Evolutionary conservation across 2,113 vertebrate species (phyloP).

Genomic region (Terrapene triunguis): DNA sequence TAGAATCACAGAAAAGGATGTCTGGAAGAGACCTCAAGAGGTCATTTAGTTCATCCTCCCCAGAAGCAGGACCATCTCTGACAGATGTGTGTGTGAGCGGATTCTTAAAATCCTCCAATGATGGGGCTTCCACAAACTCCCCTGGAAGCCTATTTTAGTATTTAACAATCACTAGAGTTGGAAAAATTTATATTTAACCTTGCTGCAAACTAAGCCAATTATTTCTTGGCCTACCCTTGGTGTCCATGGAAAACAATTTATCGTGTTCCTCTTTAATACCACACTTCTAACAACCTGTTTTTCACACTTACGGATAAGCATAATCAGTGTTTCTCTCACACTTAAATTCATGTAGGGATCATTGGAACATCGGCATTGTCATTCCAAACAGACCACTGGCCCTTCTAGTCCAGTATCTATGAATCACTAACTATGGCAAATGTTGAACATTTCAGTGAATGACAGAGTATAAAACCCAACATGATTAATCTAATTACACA

Average conservation of each 20-base stretch:
- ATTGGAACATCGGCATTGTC: neutral
- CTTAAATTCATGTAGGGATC: fast-evolving
- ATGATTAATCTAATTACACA: neutral
- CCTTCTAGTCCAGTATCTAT: neutral
- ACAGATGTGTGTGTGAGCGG: neutral
- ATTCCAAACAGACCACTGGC: neutral
- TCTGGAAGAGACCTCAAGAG: neutral
- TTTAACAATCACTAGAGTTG: neutral
- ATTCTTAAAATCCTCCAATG: neutral
- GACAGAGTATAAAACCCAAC: neutral
- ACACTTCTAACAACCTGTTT: neutral
- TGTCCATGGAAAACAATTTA: neutral
- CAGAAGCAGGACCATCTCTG: neutral
- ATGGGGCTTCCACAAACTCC: neutral
- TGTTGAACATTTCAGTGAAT: conserved; percentile 13
- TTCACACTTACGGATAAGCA: neutral
- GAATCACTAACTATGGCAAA: neutral
- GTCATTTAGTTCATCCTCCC: neutral
- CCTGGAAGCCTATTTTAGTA: neutral
- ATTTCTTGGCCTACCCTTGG: neutral
- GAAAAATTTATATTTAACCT: neutral
- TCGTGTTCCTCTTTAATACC: neutral
- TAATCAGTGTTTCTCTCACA: neutral
- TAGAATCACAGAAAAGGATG: neutral
- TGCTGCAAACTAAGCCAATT: neutral